phyloP scores from a whole-genome alignment of 2,113 vertebrate species.

The Pseudorectes ferrugineus region DNA sequence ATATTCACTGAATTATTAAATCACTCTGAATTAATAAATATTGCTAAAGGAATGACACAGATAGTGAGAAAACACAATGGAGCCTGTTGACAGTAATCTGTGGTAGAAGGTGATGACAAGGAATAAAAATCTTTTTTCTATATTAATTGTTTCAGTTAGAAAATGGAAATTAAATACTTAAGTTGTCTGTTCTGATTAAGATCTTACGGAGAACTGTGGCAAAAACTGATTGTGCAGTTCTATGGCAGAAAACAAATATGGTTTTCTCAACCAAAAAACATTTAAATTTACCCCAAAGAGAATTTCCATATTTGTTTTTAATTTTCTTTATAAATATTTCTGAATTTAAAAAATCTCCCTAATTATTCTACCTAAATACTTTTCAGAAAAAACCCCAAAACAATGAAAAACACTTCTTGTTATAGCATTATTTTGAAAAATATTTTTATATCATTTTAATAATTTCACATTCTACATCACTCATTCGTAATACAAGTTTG shows the following conservation, averaged over 20 bases:
- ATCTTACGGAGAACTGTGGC: neutral
- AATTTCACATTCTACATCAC: neutral
- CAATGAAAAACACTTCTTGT: neutral
- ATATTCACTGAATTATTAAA: neutral
- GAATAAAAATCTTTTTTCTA: neutral
- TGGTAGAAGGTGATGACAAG: neutral
- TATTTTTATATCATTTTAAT: neutral
- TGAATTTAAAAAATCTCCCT: neutral
- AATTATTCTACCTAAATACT: neutral
- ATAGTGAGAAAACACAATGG: neutral
- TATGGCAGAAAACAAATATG: neutral
- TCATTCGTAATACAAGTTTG: neutral
- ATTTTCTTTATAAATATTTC: neutral
- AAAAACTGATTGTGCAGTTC: neutral
- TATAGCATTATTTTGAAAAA: neutral
- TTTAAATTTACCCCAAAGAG: neutral
- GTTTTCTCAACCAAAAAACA: neutral
- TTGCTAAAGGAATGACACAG: neutral
- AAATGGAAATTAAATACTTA: neutral
- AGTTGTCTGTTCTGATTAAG: neutral
- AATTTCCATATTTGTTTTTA: neutral
- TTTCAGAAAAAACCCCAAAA: neutral
- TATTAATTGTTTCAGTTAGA: neutral
- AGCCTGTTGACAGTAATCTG: neutral
- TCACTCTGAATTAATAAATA: neutral